Evolutionary conservation across 2,113 vertebrate genomes (phyloP), one percentile per base, ranked within the genome.

Genomic region (Nibea coibor): DNA sequence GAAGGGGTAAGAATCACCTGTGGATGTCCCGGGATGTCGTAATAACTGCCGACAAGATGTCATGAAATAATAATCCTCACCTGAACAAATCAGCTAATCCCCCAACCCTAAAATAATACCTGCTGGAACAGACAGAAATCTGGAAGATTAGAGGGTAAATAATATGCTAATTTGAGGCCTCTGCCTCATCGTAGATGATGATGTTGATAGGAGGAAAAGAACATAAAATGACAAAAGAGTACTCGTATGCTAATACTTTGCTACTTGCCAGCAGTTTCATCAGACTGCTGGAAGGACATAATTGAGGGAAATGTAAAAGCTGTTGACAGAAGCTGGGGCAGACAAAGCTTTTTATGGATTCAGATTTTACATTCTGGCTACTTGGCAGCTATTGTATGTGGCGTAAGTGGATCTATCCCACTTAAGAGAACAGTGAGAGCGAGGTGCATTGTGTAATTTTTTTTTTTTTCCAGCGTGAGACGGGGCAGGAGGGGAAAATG

Each of bases 311-410:
- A 75, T 75, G 19, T 72, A 59, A 78, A 70, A 63, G 24, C 50
- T 72, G 66, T 62, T 81, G 64, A 73, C 50, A 67, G 31, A 63
- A 59, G 42, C 35, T 15, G 2, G 57, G 22, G 22, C 68, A 77
- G 83, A 86, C 81, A 75, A 59, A 67, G 64, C 45, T 71, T 83
- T 78, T 80, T 64, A 57, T 62, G 56, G 64, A 75, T 81, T 48
- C 43, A 43, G 58, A 47, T 57, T 66, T 83, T 58, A 39, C 59
- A 71, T 45, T 5, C 31, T 7, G 64, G 39, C 26, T 22, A 51
- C 19, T 80, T 65, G 56, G 57, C 51, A 79, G 26, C n/a, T 9
- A 0, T 54, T 66, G 69, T 63, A 15, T 22, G 20, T 19, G 5
- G n/a, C n/a, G 19, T 26, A 70, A 72, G 47, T 62, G 45, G 35